Percentiles rank a stretch among this genome's conserved stretches.
Conservation (phyloP, 30 jellyfish, hydroid and myxozoan genomes). For the Morbakka virulenta region DNA sequence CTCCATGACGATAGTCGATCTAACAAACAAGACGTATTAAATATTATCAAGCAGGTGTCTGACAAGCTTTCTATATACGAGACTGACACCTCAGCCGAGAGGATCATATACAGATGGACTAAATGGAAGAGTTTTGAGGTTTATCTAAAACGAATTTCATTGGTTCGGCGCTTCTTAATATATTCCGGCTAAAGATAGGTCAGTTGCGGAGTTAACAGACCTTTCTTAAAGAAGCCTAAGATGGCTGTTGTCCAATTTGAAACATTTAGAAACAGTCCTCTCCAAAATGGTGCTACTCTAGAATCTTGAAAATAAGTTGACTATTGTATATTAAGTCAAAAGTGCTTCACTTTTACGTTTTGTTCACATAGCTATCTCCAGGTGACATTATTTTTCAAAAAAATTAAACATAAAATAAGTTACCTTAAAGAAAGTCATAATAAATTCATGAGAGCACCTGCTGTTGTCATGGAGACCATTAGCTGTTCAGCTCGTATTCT, state of each 20-base stretch:
- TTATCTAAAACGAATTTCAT: neutral
- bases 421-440: conserved; percentile 38
- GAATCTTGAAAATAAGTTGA: neutral
- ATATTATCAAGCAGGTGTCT: neutral
- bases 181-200: neutral
- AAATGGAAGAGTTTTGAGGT: neutral
- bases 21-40: neutral
- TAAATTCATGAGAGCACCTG: conserved; percentile 89
- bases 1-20: neutral
- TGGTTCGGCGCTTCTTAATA: neutral
- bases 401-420: neutral
- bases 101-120: neutral
- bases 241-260: neutral
- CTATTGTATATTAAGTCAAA: neutral
- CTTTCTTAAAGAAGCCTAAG: neutral
- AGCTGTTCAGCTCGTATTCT: conserved; percentile 8
- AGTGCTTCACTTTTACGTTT: neutral
- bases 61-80: neutral
- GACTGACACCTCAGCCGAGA: neutral
- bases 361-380: neutral
- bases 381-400: neutral
- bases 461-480: conserved; percentile 62
- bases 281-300: neutral
- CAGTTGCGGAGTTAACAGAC: neutral
- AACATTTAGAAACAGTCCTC: neutral